Evolutionary conservation across 1,140 invertebrate species (phyloP).

Genomic region (Drosophila eugracilis): DNA sequence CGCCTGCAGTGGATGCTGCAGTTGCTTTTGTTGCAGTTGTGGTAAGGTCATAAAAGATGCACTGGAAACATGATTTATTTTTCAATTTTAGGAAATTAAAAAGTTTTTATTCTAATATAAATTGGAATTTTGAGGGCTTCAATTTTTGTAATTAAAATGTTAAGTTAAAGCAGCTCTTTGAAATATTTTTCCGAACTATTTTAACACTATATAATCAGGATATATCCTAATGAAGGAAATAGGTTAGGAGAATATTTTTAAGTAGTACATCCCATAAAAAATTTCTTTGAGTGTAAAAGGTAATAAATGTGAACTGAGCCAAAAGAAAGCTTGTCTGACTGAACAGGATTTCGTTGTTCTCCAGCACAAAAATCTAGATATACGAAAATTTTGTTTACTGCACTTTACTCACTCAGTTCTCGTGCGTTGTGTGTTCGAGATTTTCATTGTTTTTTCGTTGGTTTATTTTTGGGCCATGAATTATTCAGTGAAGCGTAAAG

Average conservation of each 20-base stretch:
- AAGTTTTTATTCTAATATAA: not conserved
- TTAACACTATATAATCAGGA: too few relatives aligned
- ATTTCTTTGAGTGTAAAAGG: slow-evolving; percentile 7
- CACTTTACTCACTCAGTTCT: slow-evolving; percentile 46
- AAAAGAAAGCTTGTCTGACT: slow-evolving; percentile 12
- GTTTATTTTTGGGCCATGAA: slow-evolving; percentile 57
- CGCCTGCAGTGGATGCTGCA: slow-evolving; percentile 23
- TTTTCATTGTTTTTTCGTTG: slow-evolving; percentile 28
- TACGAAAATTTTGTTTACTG: slow-evolving; percentile 55
- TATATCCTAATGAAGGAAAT: too few relatives aligned
- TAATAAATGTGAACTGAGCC: not conserved
- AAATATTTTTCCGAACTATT: too few relatives aligned
- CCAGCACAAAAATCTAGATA: slow-evolving; percentile 43
- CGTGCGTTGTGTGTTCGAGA: slow-evolving; percentile 13
- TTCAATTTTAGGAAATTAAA: not conserved
- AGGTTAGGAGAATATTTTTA: too few relatives aligned
- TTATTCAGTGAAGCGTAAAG: slow-evolving; percentile 41
- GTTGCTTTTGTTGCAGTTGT: slow-evolving; percentile 33
- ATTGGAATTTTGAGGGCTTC: not conserved
- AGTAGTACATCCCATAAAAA: too few relatives aligned
- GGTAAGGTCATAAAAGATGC: slow-evolving; percentile 39
- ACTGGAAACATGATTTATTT: not conserved
- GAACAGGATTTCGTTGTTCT: slow-evolving; percentile 5
- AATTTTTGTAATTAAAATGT: not conserved
- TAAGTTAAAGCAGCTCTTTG: too few relatives aligned